A percentile compares a stretch with the other conserved stretches of the same genome.
Conservation (phyloP, 2,888 invertebrate genomes). For the Ornithoptera alexandrae region DNA sequence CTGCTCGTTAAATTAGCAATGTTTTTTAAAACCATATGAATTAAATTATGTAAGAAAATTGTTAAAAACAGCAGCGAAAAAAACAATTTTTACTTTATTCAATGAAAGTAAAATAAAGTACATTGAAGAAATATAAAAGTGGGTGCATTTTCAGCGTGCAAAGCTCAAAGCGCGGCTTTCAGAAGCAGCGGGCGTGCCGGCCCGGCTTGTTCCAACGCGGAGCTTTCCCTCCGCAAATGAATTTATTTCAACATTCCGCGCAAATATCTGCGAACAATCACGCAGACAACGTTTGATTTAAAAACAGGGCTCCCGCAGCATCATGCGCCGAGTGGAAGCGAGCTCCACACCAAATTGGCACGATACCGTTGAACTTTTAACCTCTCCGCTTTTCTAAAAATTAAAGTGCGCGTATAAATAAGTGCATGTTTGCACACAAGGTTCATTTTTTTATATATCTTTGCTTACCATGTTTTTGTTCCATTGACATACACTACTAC, state of each 20-base stretch:
- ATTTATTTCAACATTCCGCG: conserved; percentile 15
- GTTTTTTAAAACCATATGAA: too few species aligned
- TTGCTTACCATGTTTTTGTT: too few species aligned
- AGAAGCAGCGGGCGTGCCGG: neutral
- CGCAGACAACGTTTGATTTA: conserved; percentile 20
- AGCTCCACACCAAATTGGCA: neutral
- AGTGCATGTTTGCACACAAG: too few species aligned
- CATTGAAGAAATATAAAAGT: conserved; percentile 1
- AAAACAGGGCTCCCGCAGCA: conserved; percentile 10
- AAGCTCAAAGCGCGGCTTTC: too few species aligned
- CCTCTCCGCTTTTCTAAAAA: too few species aligned
- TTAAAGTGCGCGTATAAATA: too few species aligned
- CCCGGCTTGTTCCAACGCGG: neutral
- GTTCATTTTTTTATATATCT: too few species aligned
- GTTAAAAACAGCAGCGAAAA: too few species aligned
- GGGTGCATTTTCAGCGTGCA: neutral
- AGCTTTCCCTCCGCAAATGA: conserved; percentile 12
- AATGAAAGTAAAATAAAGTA: neutral
- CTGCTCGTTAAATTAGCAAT: too few species aligned
- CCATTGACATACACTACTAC: too few species aligned
- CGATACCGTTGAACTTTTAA: too few species aligned
- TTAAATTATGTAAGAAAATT: too few species aligned
- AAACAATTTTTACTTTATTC: neutral
- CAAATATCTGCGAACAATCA: conserved; percentile 25
- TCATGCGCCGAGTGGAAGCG: neutral